Percentiles rank a stretch among this genome's conserved stretches.
Conservation (phyloP, 2,113 vertebrate species). For the Barnardius zonarius region DNA sequence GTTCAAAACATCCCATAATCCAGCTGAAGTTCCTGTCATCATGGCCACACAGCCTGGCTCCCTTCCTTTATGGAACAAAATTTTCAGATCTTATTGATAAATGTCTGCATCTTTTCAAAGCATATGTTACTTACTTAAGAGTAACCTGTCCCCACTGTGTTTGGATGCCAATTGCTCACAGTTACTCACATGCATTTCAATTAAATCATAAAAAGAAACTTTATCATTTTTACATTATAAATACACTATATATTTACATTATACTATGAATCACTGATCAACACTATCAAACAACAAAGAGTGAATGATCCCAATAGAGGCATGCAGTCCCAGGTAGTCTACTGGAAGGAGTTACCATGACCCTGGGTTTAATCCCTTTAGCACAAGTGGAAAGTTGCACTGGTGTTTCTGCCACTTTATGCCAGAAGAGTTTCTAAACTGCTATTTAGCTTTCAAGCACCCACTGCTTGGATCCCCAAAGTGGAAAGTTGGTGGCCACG, state of each 20-base stretch:
- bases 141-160: background rate
- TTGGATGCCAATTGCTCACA: background rate
- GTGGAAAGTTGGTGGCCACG: background rate
- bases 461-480: background rate
- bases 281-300: background rate
- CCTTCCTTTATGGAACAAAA: constrained; percentile 73
- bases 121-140: background rate
- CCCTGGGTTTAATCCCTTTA: background rate
- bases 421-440: background rate
- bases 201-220: background rate
- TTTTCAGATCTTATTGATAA: background rate
- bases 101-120: background rate
- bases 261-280: background rate
- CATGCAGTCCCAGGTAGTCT: background rate
- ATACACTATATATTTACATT: background rate
- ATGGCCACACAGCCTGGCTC: constrained; percentile 88
- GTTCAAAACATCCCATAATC: constrained; percentile 88
- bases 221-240: background rate
- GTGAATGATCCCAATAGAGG: background rate
- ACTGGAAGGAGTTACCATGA: background rate
- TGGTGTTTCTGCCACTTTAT: background rate
- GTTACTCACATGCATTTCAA: background rate
- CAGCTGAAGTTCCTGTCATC: constrained; percentile 85
- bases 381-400: background rate
- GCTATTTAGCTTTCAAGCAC: background rate